Percentiles rank a stretch among this genome's conserved stretches.
Conservation (phyloP, 2,888 invertebrate genomes). For the Nomada lathburiana region DNA sequence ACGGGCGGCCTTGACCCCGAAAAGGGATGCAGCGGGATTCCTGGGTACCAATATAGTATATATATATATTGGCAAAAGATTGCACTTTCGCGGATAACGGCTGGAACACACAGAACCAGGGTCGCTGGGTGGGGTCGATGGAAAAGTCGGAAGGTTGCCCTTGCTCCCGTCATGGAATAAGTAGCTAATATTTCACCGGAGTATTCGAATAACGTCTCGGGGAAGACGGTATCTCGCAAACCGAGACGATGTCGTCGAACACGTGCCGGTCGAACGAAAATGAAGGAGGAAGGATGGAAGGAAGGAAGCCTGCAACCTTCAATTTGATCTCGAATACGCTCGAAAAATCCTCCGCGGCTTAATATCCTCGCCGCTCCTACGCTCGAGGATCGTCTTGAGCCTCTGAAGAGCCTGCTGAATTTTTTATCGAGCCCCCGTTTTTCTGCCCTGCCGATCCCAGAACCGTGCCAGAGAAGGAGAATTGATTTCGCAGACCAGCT, state of each 20-base stretch:
- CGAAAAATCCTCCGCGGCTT: constrained; percentile 47
- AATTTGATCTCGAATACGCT: constrained; percentile 55
- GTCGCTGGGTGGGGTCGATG: constrained; percentile 1
- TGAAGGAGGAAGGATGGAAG: too few relatives aligned
- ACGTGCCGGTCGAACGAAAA: constrained; percentile 29
- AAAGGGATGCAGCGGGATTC: constrained; percentile 34
- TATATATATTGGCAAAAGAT: constrained; percentile 44
- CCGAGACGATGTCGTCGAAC: constrained; percentile 54
- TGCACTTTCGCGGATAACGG: constrained; percentile 34
- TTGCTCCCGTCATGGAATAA: constrained; percentile 70
- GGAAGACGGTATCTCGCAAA: constrained; percentile 43
- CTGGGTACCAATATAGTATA: constrained; percentile 33
- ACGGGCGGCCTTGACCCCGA: constrained; percentile 61
- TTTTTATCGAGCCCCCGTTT: constrained; percentile 38
- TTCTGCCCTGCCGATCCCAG: constrained; percentile 29
- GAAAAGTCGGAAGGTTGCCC: constrained; percentile 54
- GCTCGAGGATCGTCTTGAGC: constrained; percentile 39
- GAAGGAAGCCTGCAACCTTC: constrained; percentile 48
- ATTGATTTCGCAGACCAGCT: constrained; percentile 42
- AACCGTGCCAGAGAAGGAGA: not conserved
- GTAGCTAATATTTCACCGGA: constrained; percentile 73
- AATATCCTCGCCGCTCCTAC: constrained; percentile 26
- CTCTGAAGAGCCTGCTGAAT: constrained; percentile 34
- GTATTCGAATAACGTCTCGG: constrained; percentile 66
- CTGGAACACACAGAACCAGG: constrained; percentile 2